Evolutionary conservation across 2,797 vertebrate genomes (phyloP).

Genomic region (Xenopus petersii): DNA sequence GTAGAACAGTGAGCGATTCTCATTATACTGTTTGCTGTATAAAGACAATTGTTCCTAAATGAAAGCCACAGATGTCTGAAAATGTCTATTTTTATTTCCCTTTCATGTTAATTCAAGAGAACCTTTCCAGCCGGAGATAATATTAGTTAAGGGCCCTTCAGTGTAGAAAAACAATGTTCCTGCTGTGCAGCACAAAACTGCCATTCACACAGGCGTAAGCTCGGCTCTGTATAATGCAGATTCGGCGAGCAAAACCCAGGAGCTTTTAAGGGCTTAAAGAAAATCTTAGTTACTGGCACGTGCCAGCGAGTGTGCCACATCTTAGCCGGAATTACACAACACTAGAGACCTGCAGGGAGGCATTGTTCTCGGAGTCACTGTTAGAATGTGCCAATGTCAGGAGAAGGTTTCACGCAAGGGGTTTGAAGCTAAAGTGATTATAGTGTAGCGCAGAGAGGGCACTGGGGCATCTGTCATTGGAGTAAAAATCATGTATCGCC

Average conservation of each 20-base stretch:
- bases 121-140: slow-evolving; percentile 1
- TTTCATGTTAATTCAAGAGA: slow-evolving; percentile 1
- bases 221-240: background rate
- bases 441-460: no score
- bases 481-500: no score
- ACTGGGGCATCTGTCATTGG: no score
- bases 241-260: slow-evolving; percentile 40
- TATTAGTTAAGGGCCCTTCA: slow-evolving; percentile 16
- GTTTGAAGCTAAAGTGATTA: background rate
- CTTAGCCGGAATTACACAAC: slow-evolving; percentile 43
- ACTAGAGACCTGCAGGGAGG: slow-evolving; percentile 28
- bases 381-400: slow-evolving; percentile 39
- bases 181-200: slow-evolving; percentile 17
- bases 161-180: slow-evolving; percentile 20
- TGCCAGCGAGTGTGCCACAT: slow-evolving; percentile 32
- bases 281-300: slow-evolving; percentile 40
- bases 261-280: slow-evolving; percentile 41
- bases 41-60: background rate
- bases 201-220: slow-evolving; percentile 29
- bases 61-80: background rate
- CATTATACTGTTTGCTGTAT: background rate
- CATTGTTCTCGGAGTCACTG: slow-evolving; percentile 37
- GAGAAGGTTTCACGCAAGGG: slow-evolving; percentile 28
- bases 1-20: no score
- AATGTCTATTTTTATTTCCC: background rate